Conservation (phyloP, 2,113 vertebrate genomes). For the Forbesichthys agassizii region DNA sequence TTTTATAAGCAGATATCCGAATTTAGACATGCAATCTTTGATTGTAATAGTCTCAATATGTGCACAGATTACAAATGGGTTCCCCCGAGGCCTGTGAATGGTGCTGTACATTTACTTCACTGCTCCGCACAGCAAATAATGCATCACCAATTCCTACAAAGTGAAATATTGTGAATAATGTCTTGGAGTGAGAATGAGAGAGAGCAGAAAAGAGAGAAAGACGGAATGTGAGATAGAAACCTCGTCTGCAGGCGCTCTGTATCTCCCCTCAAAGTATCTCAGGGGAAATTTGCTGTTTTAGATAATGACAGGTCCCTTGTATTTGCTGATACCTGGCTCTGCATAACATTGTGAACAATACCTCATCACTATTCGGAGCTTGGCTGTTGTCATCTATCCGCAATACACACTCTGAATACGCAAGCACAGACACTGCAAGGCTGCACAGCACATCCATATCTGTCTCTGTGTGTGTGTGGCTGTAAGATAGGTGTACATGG, state of each 20-base stretch:
- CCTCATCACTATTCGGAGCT: constrained; percentile 58
- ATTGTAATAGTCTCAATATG: constrained; percentile 35
- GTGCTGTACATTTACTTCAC: constrained; percentile 48
- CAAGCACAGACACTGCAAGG: constrained; percentile 40
- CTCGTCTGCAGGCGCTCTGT: constrained; percentile 44
- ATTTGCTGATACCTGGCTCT: constrained; percentile 64
- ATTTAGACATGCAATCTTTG: constrained; percentile 20
- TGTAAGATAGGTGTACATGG: background rate
- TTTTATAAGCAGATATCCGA: background rate
- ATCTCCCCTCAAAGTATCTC: constrained; percentile 57
- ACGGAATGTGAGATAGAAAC: constrained; percentile 10
- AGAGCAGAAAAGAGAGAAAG: constrained; percentile 12
- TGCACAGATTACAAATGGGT: constrained; percentile 52
- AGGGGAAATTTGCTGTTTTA: constrained; percentile 68
- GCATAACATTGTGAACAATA: constrained; percentile 60
- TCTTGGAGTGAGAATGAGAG: constrained; percentile 8
- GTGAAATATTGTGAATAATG: constrained; percentile 52
- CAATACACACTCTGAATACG: constrained; percentile 48
- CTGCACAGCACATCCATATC: constrained; percentile 41
- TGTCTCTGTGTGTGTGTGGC: background rate
- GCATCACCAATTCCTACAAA: constrained; percentile 48
- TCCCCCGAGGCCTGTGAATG: constrained; percentile 49
- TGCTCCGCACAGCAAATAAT: constrained; percentile 56
- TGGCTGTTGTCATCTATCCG: constrained; percentile 58
- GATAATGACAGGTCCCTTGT: constrained; percentile 67